phyloP scores from a whole-genome alignment of 2,888 invertebrate genomes.

The Catocala nupta region DNA sequence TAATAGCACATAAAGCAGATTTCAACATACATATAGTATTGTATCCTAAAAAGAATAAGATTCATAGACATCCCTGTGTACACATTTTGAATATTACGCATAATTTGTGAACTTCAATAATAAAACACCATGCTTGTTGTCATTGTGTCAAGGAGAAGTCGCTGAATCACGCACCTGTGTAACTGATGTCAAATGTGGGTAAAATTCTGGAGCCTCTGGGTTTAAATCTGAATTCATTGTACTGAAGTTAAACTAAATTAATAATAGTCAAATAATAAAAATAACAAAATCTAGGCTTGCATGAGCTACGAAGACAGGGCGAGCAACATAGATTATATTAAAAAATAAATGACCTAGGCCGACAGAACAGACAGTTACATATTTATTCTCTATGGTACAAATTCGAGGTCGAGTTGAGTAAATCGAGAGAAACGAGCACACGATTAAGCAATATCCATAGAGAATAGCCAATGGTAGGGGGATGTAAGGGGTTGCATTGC shows the following conservation, averaged over 20 bases:
- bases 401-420: no score
- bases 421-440: no score
- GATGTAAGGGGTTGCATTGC: no score
- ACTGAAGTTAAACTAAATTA: slow-evolving; percentile 40
- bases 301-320: slow-evolving; percentile 48
- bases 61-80: not conserved
- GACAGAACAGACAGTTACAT: not conserved
- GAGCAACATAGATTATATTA: slow-evolving; percentile 44
- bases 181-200: slow-evolving; percentile 67
- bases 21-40: not conserved
- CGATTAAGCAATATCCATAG: no score
- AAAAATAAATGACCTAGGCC: slow-evolving; percentile 10
- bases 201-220: slow-evolving; percentile 80
- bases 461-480: no score
- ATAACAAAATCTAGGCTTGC: slow-evolving; percentile 48
- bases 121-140: slow-evolving; percentile 67
- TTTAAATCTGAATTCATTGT: slow-evolving; percentile 77
- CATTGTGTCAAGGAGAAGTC: slow-evolving; percentile 47
- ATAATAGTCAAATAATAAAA: slow-evolving; percentile 44
- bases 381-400: not conserved
- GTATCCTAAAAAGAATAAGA: not conserved
- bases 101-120: slow-evolving; percentile 13
- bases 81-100: slow-evolving; percentile 25
- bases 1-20: not conserved
- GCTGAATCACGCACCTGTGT: slow-evolving; percentile 70